phyloP scores from a whole-genome alignment of 2,888 invertebrate species.

The Linyphia triangularis region DNA sequence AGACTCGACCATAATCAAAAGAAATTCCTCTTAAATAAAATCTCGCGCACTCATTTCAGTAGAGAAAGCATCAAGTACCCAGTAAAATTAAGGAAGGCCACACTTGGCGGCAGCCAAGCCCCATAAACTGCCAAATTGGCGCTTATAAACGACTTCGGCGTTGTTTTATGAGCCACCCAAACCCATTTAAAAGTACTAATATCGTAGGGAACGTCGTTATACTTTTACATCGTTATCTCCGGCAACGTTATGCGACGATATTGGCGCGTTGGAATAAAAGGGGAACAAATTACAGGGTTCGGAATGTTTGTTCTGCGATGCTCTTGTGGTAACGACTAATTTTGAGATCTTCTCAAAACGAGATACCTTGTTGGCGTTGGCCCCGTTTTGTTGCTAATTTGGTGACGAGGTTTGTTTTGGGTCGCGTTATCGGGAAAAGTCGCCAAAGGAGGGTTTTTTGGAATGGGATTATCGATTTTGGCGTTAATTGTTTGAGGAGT shows the following conservation, averaged over 20 bases:
- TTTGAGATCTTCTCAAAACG: not conserved
- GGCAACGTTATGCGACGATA: not conserved
- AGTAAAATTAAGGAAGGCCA: constrained; percentile 5
- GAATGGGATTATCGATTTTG: not conserved
- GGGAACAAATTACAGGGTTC: not conserved
- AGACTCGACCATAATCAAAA: not conserved
- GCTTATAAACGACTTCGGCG: constrained; percentile 14
- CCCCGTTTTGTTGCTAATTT: not conserved
- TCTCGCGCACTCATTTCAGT: not conserved
- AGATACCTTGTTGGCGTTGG: not conserved
- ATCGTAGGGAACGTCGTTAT: not conserved
- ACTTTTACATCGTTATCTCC: not conserved
- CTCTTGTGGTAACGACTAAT: constrained; percentile 3
- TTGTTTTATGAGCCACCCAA: constrained; percentile 39
- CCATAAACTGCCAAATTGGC: constrained; percentile 26
- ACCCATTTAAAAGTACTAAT: constrained; percentile 48
- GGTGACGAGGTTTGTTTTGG: not conserved
- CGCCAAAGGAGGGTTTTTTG: not conserved
- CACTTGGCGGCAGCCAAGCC: not conserved
- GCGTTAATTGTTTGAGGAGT: not conserved
- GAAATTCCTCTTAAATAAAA: not conserved
- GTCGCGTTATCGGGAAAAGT: not conserved
- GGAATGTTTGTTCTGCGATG: not conserved
- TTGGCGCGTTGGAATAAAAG: not conserved
- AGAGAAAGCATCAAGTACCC: not conserved